phyloP scores from a whole-genome alignment of 2,113 vertebrate genomes.

The Melierax canorus region DNA sequence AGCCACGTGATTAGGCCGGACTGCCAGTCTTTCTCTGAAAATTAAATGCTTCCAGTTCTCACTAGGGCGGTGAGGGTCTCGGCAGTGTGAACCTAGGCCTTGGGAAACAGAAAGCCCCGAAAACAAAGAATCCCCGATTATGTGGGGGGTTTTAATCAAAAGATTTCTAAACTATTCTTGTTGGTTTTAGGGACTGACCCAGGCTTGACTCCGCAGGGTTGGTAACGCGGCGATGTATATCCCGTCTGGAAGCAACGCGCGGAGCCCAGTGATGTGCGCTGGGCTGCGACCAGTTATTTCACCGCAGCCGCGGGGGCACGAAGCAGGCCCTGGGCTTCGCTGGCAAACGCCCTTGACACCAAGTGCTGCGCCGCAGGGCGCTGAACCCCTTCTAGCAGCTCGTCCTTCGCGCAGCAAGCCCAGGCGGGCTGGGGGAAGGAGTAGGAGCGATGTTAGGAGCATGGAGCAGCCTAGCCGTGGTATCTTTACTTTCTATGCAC shows the following conservation, averaged over 20 bases:
- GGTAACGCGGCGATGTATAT: background rate
- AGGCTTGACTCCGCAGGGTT: background rate
- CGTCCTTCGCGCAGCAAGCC: fast-evolving
- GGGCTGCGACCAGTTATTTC: background rate
- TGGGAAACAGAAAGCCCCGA: background rate
- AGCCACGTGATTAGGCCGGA: background rate
- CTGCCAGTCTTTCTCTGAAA: background rate
- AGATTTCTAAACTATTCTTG: background rate
- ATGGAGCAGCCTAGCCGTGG: background rate
- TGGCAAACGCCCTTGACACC: background rate
- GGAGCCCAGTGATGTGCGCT: background rate
- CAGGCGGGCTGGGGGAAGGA: background rate
- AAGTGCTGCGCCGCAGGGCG: background rate
- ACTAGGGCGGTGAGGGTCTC: background rate
- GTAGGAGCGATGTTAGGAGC: background rate
- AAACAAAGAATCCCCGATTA: background rate
- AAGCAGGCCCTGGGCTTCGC: background rate
- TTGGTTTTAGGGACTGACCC: background rate
- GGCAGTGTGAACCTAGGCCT: background rate
- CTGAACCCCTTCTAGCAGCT: background rate
- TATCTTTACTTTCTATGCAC: background rate
- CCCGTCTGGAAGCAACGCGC: background rate
- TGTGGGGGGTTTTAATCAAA: background rate
- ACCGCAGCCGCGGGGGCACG: fast-evolving
- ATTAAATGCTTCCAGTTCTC: background rate